These are phyloP conservation scores for Agelastica alni DNA, from an alignment of 2,888 invertebrate genomes.

Conservation along the genomic window DNA sequence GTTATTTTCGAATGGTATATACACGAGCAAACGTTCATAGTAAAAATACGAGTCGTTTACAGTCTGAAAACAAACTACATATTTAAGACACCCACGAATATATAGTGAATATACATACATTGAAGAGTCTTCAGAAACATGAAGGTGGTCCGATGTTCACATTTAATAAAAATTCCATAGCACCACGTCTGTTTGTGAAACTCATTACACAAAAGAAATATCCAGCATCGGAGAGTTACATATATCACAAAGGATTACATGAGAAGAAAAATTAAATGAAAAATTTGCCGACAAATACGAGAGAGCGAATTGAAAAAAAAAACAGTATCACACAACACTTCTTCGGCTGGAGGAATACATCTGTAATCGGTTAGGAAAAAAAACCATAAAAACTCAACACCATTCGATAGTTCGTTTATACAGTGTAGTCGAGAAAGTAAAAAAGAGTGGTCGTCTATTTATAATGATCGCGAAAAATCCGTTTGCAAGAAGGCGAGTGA, in stretches of 20 bases:
- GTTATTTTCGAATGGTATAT: background rate
- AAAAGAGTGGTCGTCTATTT: conserved; percentile 35
- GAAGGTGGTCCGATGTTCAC: conserved; percentile 52
- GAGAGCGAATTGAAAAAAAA: conserved; percentile 32
- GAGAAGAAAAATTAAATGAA: conserved; percentile 30
- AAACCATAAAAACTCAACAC: conserved; percentile 34
- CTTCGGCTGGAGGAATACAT: conserved; percentile 20
- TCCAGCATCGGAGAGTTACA: conserved; percentile 27
- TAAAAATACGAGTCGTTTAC: conserved; percentile 34
- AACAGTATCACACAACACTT: conserved; percentile 32
- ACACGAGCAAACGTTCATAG: conserved; percentile 6
- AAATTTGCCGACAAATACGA: conserved; percentile 29
- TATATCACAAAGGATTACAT: conserved; percentile 32
- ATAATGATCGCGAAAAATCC: conserved; percentile 34
- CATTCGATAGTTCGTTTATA: conserved; percentile 27
- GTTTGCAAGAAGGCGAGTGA: conserved; percentile 34
- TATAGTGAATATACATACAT: conserved; percentile 50
- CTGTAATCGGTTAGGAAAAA: conserved; percentile 23
- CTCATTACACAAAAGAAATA: conserved; percentile 42
- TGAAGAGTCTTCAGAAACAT: conserved; percentile 52
- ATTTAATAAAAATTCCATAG: conserved; percentile 49
- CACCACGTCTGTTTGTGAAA: conserved; percentile 45
- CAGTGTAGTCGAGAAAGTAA: conserved; percentile 36
- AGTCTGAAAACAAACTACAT: conserved; percentile 42
- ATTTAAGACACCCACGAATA: conserved; percentile 49